Conservation (phyloP, 2,888 invertebrate genomes). For the Erebia ligea region DNA sequence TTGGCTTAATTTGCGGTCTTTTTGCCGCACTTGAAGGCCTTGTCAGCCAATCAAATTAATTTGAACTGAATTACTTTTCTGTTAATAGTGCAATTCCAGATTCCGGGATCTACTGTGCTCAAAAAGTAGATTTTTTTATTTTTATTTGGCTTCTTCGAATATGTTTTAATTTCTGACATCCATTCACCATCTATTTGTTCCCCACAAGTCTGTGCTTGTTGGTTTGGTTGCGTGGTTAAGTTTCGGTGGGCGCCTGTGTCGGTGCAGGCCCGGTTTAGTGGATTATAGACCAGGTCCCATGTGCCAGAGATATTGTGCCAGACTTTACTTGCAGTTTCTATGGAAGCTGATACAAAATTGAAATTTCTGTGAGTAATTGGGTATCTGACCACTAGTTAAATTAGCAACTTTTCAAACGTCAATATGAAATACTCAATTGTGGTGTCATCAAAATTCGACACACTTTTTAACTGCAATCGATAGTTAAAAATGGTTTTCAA, state of each 20-base stretch:
- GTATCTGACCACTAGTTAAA: too few relatives aligned
- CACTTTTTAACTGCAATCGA: too few relatives aligned
- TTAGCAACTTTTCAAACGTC: too few relatives aligned
- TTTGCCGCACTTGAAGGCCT: too few relatives aligned
- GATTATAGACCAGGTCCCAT: constrained; percentile 35
- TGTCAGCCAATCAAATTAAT: too few relatives aligned
- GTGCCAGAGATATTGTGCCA: constrained; percentile 41
- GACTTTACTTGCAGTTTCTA: constrained; percentile 12
- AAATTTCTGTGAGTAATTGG: background rate
- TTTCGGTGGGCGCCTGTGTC: constrained; percentile 28
- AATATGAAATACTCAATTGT: too few relatives aligned
- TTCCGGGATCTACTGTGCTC: background rate
- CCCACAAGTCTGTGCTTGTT: background rate
- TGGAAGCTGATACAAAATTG: background rate
- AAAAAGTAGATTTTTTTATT: background rate
- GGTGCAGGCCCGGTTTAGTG: constrained; percentile 41
- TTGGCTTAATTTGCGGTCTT: too few relatives aligned
- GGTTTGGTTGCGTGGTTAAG: constrained; percentile 20
- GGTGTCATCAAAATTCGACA: too few relatives aligned
- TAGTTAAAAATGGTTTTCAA: too few relatives aligned
- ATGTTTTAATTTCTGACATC: background rate
- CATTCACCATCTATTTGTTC: background rate
- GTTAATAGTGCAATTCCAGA: too few relatives aligned
- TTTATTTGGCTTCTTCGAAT: background rate
- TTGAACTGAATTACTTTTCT: too few relatives aligned